Percentiles rank a stretch among this genome's conserved stretches.
Conservation (phyloP, 1,140 invertebrate species). For the Leptinotarsa lineolata region DNA sequence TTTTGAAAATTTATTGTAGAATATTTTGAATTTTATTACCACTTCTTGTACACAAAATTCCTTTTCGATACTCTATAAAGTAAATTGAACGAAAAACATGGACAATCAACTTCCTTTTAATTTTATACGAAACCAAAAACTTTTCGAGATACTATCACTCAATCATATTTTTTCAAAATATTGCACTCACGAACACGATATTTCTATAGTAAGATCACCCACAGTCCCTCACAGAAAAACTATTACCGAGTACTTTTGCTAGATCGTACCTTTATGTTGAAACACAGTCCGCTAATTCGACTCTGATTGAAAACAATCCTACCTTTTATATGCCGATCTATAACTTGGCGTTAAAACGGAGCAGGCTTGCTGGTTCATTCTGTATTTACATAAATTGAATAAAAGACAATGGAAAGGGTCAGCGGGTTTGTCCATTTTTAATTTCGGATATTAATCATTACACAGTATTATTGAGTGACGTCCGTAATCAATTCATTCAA, state of each 20-base stretch:
- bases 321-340: conserved; percentile 1
- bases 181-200: too few species aligned
- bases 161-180: too few species aligned
- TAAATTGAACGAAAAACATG: too few species aligned
- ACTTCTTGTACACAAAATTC: too few species aligned
- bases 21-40: too few species aligned
- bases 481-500: too few species aligned
- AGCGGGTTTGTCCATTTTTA: background rate
- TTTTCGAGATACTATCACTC: too few species aligned
- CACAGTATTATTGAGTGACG: background rate
- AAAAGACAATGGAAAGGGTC: background rate
- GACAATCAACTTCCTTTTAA: too few species aligned
- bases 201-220: too few species aligned
- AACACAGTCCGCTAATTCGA: background rate
- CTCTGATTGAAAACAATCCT: background rate
- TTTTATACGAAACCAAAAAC: too few species aligned
- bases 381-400: background rate
- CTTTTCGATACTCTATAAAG: too few species aligned
- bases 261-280: background rate
- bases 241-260: background rate
- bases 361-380: background rate
- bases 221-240: background rate
- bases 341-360: background rate
- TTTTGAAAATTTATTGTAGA: too few species aligned
- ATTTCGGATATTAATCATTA: background rate